These are phyloP conservation scores for Lasioglossum morio DNA, from an alignment of 2,888 invertebrate genomes.

Conservation along the genomic window DNA sequence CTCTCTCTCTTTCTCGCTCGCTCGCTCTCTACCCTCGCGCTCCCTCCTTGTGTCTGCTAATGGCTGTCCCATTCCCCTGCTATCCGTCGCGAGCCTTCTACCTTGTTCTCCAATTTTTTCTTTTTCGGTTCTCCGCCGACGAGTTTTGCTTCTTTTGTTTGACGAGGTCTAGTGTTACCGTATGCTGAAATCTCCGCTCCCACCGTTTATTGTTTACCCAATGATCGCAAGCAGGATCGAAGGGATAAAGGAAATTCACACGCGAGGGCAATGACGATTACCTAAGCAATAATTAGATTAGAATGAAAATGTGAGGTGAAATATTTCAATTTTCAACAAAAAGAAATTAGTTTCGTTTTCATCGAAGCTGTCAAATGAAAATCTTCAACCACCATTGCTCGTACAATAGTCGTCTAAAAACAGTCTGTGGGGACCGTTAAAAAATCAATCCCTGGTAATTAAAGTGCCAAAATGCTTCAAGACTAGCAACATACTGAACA, in stretches of 20 bases:
- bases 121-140: background rate
- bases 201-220: background rate
- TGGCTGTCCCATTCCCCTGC: constrained; percentile 20
- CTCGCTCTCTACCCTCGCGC: background rate
- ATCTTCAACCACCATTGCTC: no score
- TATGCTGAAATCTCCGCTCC: background rate
- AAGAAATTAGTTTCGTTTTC: no score
- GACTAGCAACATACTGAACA: no score
- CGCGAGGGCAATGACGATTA: no score
- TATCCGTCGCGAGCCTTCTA: background rate
- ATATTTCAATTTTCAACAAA: no score
- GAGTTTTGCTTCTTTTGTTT: background rate
- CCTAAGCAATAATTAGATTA: background rate
- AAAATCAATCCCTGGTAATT: no score
- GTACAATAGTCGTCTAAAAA: no score
- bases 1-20: no score
- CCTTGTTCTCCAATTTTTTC: background rate
- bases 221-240: background rate
- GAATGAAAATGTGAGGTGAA: background rate
- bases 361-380: no score
- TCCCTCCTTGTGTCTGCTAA: constrained; percentile 8
- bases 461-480: no score
- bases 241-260: background rate
- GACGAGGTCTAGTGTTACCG: background rate
- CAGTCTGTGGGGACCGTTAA: no score